Base-by-base conservation (phyloP, 2,888 invertebrate species). In the Nemoura dubitans region DNA sequence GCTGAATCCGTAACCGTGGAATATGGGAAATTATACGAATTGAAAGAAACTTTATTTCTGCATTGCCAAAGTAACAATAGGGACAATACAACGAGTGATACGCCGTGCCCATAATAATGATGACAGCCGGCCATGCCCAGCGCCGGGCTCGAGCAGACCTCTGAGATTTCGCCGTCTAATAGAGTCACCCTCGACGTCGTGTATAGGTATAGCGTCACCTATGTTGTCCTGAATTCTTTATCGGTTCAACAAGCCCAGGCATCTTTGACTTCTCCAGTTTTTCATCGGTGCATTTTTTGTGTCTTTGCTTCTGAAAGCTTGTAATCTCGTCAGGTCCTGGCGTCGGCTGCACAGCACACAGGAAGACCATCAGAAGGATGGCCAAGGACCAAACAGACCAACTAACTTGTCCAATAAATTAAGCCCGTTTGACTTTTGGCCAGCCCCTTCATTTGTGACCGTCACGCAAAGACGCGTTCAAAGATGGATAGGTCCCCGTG, bases 1-100 rank as follows among this genome's bases (percentile, higher is more conserved):
- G 90, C 90, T 91, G 91, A 90, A 90, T 90, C 80, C 29, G 84
- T 28, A 84, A 14, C 84, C 25, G 59, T 84, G 84, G 59, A 84
- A 76, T 84, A 84, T 84, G 84, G 76, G 84, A 76, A 84, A 84
- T 81, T 81, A 76, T 84, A 27, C 25, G 84, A 84, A 84, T 76
- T 59, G 76, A 84, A 84, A 84, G 84, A 29, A 84, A 84, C 84
- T 59, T 76, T 59, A 29, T 76, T 30, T 81, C 29, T 81, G 81
- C 30, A 81, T 28, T 30, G 28, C 21, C 29, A 29, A 81, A 30
- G 81, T 81, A 28, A 59, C 59, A 59, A 59, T 21, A 59, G 29
- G 81, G 81, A 30, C 81, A 81, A 78, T 78, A 78, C 26, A 78
- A 78, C 59, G 21, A 59, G 6, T 59, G 59, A 59, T 59, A 59